A percentile compares a stretch with the other conserved stretches of the same genome.
These are phyloP conservation scores for Athene noctua DNA, from an alignment of 2,113 vertebrate genomes.

Conservation along the genomic window DNA sequence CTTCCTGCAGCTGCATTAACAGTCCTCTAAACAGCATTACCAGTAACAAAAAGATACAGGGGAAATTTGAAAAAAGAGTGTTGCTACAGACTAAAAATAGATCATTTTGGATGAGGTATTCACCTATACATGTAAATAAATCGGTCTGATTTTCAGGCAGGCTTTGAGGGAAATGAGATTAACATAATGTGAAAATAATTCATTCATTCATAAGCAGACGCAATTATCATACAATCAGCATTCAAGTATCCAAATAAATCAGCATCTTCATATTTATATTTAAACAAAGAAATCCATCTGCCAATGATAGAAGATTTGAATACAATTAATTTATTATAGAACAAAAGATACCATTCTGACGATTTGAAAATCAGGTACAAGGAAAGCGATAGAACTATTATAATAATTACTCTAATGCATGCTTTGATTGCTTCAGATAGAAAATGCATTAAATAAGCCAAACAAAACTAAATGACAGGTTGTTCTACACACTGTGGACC, in stretches of 20 bases:
- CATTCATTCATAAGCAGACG: constrained; percentile 22
- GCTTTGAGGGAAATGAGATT: constrained; percentile 48
- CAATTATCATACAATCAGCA: constrained; percentile 46
- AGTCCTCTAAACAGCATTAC: not conserved
- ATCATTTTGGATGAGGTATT: not conserved
- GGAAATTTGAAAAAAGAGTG: not conserved
- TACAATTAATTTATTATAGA: constrained; percentile 42
- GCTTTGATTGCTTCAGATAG: constrained; percentile 13
- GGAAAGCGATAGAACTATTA: not conserved
- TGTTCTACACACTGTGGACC: not conserved
- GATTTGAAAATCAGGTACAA: not conserved
- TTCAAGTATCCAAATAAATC: constrained; percentile 22
- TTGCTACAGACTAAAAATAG: constrained; percentile 22
- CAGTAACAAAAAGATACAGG: not conserved
- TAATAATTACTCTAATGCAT: not conserved
- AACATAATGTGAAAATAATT: constrained; percentile 28
- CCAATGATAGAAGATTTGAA: constrained; percentile 7
- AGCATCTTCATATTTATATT: constrained; percentile 11
- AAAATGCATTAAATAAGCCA: not conserved
- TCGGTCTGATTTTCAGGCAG: constrained; percentile 7
- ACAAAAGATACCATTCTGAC: not conserved
- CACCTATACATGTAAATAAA: constrained; percentile 21
- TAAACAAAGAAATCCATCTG: constrained; percentile 35
- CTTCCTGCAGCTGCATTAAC: not conserved
- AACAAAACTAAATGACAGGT: not conserved